Evolutionary conservation across 2,113 vertebrate genomes (phyloP), one percentile per base, ranked within the genome.

Genomic region (Antechinus stuartii): DNA sequence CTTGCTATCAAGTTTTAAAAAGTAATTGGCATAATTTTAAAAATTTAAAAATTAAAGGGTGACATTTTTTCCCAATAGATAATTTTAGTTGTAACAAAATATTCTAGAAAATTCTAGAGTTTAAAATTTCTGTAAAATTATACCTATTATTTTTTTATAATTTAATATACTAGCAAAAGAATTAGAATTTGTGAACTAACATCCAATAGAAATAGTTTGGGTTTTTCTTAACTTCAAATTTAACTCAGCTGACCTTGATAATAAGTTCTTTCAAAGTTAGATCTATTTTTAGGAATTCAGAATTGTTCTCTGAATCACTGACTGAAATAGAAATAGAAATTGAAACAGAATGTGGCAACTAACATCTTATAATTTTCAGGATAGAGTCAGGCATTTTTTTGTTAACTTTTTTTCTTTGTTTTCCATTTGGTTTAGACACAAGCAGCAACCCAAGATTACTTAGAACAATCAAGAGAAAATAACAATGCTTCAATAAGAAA

Each of bases 341-440:
- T 76, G 49, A 49, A 68, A 76, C 68, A 76, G 35, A 76, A 42
- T 76, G 42, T 76, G 68, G 68, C 22, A 42, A 76, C 1, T 9
- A 42, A 42, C 49, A 42, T 42, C 6, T 76, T 76, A 42, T 76
- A 76, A 42, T 76, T n/a, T 76, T 76, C 5, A 19, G 35, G 35
- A 22, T 76, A 76, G 16, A 42, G 35, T 42, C 22, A n/a, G 35
- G 16, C 68, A 19, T 35, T 76, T n/a, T 76, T 76, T 76, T 49
- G 16, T 76, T 76, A 22, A 76, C 2, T 76, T 76, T 49, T 2
- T 76, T 76, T 49, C 35, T 76, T 76, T 76, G 35, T 76, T 42
- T 42, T 16, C 14, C 68, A 76, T 76, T 76, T 76, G 8, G 42
- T 94, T 96, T 96, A 99, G 99, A 52, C 50, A 52, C 50, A 52